Conservation (phyloP, 1,140 invertebrate genomes). For the Drosophila tristis region DNA sequence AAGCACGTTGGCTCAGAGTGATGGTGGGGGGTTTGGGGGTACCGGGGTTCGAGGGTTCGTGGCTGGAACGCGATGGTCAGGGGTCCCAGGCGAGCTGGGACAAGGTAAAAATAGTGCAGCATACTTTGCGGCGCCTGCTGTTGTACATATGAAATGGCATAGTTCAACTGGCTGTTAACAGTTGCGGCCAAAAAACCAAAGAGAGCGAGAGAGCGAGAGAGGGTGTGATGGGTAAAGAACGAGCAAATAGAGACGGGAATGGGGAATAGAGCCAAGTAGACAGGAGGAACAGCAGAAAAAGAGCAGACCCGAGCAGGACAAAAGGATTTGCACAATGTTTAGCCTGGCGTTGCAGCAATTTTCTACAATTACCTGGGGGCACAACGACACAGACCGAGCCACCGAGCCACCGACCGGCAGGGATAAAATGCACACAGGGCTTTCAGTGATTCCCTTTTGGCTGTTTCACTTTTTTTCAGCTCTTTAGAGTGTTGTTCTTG, state of each 20-base stretch:
- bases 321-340: conserved; percentile 83
- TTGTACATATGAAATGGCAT: conserved; percentile 79
- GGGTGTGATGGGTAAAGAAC: not conserved
- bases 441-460: conserved; percentile 76
- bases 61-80: too few species aligned
- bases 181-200: conserved; percentile 73
- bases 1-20: conserved; percentile 64
- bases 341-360: conserved; percentile 80
- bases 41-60: not conserved
- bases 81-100: conserved; percentile 4
- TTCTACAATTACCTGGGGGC: conserved; percentile 80
- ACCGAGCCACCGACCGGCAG: conserved; percentile 17
- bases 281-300: conserved; percentile 11
- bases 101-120: conserved; percentile 77
- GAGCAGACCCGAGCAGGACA: conserved; percentile 42
- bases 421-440: conserved; percentile 78
- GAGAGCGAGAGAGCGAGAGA: conserved; percentile 9
- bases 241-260: not conserved
- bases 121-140: conserved; percentile 64
- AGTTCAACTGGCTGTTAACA: conserved; percentile 83
- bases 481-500: conserved; percentile 17
- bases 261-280: conserved; percentile 29
- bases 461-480: conserved; percentile 14
- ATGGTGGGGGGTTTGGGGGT: not conserved
- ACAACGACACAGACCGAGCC: conserved; percentile 49